Conservation (phyloP, 2,888 invertebrate genomes). For the Calameuta idolon region DNA sequence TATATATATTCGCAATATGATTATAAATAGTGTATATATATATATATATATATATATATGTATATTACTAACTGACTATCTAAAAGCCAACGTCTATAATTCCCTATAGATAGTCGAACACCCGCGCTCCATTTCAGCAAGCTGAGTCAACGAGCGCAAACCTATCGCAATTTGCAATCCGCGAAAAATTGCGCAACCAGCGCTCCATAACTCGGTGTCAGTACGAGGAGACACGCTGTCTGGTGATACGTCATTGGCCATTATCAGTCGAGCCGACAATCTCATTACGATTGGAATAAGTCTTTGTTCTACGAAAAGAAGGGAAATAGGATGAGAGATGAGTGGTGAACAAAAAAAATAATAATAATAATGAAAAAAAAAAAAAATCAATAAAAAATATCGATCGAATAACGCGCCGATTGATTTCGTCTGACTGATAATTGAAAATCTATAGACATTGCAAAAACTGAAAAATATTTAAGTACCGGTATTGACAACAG, state of each 20-base stretch:
- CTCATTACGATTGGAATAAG: constrained; percentile 26
- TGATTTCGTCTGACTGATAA: neutral
- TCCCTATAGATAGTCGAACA: constrained; percentile 29
- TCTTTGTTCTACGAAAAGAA: neutral
- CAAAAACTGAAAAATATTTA: neutral
- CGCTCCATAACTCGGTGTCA: constrained; percentile 22
- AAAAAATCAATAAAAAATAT: neutral
- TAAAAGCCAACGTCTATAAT: neutral
- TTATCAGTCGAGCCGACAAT: constrained; percentile 14
- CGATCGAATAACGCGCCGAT: neutral
- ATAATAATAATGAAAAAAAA: neutral
- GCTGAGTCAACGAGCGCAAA: constrained; percentile 42
- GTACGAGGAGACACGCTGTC: constrained; percentile 38
- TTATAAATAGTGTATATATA: neutral
- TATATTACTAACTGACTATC: neutral
- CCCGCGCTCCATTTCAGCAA: constrained; percentile 51
- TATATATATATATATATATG: neutral
- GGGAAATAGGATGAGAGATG: neutral
- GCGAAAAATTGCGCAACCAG: constrained; percentile 35
- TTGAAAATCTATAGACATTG: neutral
- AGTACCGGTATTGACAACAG: neutral
- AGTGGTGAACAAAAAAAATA: neutral
- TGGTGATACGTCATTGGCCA: constrained; percentile 13
- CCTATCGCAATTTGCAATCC: constrained; percentile 13
- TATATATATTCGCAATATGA: no score